Evolutionary conservation across 2,888 invertebrate species (phyloP), one percentile per base, ranked within the genome.

Genomic region (Drosophila neutralis): DNA sequence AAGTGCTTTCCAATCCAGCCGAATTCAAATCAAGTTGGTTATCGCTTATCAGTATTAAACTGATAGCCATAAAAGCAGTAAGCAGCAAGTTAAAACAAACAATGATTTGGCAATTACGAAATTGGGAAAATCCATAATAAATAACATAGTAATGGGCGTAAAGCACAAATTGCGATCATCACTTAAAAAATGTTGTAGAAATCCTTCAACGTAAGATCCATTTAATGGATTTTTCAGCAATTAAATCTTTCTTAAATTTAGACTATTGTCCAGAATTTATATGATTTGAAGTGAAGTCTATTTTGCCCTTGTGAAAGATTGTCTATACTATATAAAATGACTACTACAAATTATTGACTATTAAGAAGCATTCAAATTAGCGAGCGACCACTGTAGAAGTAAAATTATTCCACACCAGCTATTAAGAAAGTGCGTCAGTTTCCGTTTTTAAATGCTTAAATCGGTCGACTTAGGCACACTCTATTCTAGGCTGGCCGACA

Each of bases 41-140:
- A 76, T 56, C 77, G 58, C 77, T 58, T 76, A 73, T 78, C 78
- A 63, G 36, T 38, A 49, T 35, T 69, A 24, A 48, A 57, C 31
- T 74, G 79, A 79, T 79, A 67, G 57, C 27, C 49, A 69, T 62
- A 59, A 65, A 64, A 29, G 15, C 57, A 45, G 35, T 69, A 31
- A 57, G 38, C 42, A 57, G 38, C 42, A 21, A 40, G 21, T 42
- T 36, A 31, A 53, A 49, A 42, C 53, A 71, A 73, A 58, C 59
- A 72, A 69, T 84, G 84, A 87, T 71, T 69, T 61, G 56, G 83
- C 90, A 85, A 67, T 58, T 69, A 76, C 66, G 53, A 65, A 57
- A 66, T 54, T 45, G 40, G 83, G 79, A 82, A 89, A 84, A 82
- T 29, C 76, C 74, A 77, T 68, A 49, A 73, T 61, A 68, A 72